Conservation (phyloP, 2,888 invertebrate genomes). For the Synanthedon vespiformis region DNA sequence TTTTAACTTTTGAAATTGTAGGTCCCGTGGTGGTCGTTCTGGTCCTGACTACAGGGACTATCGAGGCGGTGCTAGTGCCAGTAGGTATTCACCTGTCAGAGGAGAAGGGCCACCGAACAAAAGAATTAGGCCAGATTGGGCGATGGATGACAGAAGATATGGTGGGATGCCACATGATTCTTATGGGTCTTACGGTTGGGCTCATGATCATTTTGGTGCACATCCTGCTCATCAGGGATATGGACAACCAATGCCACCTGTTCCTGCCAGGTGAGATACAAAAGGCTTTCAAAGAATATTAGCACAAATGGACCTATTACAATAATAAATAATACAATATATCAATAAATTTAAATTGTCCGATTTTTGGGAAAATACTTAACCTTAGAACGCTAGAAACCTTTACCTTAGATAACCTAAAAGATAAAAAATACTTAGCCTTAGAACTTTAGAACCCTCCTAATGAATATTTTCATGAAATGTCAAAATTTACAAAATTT, state of each 20-base stretch:
- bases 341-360: background rate
- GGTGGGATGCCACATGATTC: slow-evolving; percentile 64
- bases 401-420: too few relatives aligned
- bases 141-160: slow-evolving; percentile 60
- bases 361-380: background rate
- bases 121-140: slow-evolving; percentile 81
- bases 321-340: background rate
- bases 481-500: too few relatives aligned
- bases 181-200: slow-evolving; percentile 68
- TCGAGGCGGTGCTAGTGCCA: slow-evolving; percentile 75
- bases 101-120: slow-evolving; percentile 83
- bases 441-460: too few relatives aligned
- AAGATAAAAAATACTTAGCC: too few relatives aligned
- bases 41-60: slow-evolving; percentile 85
- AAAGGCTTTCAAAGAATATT: too few relatives aligned
- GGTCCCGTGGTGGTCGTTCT: slow-evolving; percentile 75
- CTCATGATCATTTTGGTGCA: slow-evolving; percentile 65
- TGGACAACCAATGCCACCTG: slow-evolving; percentile 69
- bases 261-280: slow-evolving; percentile 47
- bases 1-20: slow-evolving; percentile 7
- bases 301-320: too few relatives aligned
- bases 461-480: too few relatives aligned
- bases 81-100: slow-evolving; percentile 80
- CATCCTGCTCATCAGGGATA: slow-evolving; percentile 74
- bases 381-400: too few relatives aligned